Conservation (phyloP, 1,140 invertebrate genomes). For the Monochamus saltuarius region DNA sequence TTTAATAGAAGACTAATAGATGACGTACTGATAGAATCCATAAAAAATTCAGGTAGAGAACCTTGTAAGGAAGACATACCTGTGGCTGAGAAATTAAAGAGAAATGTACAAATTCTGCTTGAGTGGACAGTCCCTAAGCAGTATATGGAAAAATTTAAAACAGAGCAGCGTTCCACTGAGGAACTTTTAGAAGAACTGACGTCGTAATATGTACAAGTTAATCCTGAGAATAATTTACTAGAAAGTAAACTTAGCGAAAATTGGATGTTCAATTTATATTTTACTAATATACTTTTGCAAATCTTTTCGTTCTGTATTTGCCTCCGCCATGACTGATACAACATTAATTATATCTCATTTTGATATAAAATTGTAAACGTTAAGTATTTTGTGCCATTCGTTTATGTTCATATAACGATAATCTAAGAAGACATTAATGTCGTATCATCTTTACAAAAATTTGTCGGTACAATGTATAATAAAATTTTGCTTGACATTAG, state of each 20-base stretch:
- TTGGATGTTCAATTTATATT: no score
- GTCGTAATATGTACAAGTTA: slow-evolving; percentile 43
- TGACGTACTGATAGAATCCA: slow-evolving; percentile 75
- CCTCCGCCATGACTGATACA: no score
- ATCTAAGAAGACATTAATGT: no score
- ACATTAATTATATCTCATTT: no score
- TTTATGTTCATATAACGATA: no score
- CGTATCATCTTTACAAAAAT: no score
- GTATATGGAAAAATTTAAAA: slow-evolving; percentile 73
- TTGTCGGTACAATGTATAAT: no score
- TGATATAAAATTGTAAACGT: no score
- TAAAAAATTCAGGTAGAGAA: slow-evolving; percentile 69
- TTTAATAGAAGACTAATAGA: slow-evolving; percentile 82
- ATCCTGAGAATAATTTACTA: background rate
- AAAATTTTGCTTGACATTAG: no score
- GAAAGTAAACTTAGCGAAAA: background rate
- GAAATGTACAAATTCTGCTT: slow-evolving; percentile 74
- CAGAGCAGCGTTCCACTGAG: slow-evolving; percentile 71
- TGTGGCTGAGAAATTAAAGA: slow-evolving; percentile 63
- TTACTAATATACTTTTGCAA: no score
- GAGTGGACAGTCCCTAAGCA: slow-evolving; percentile 78
- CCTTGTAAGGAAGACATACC: slow-evolving; percentile 60
- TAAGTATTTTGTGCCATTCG: no score
- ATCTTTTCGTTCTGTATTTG: no score
- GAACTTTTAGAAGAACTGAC: slow-evolving; percentile 76